Evolutionary conservation across 2,113 vertebrate species (phyloP).

Genomic region (Grammomys dolichurus): DNA sequence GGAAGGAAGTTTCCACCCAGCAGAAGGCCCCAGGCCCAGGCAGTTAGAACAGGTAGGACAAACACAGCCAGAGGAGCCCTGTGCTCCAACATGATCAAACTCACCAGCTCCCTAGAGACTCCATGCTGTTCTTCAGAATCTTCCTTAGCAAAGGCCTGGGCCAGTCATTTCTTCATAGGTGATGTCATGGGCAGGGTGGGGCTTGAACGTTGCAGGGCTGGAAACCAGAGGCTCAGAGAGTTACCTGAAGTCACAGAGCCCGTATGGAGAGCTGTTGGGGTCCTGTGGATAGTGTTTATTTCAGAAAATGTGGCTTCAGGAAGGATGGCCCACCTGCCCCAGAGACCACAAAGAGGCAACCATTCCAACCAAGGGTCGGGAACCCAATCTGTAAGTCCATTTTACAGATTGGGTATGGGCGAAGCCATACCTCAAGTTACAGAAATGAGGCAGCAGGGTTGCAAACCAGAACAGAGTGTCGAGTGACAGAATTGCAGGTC

Average conservation of each 20-base stretch:
- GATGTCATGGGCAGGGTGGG: not conserved
- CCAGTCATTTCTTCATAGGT: not conserved
- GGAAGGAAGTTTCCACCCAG: not conserved
- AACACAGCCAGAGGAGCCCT: fast-evolving
- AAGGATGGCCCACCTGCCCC: not conserved
- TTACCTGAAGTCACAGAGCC: not conserved
- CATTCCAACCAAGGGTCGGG: too few species aligned
- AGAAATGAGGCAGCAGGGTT: not conserved
- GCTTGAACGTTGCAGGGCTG: not conserved
- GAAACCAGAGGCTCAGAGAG: not conserved
- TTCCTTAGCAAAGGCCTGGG: not conserved
- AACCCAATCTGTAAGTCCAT: not conserved
- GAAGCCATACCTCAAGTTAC: not conserved
- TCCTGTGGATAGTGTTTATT: not conserved
- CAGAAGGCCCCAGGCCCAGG: not conserved
- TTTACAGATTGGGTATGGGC: too few species aligned
- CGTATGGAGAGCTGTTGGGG: not conserved
- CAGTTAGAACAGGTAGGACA: not conserved
- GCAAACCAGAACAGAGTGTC: not conserved
- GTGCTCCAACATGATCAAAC: not conserved
- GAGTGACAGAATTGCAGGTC: not conserved
- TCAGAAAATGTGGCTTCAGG: not conserved
- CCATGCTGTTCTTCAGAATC: not conserved
- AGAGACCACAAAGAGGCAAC: not conserved
- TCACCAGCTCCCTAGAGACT: not conserved